Percentiles rank a stretch among this genome's conserved stretches.
Conservation (phyloP, 2,888 invertebrate genomes). For the Notodonta dromedarius region DNA sequence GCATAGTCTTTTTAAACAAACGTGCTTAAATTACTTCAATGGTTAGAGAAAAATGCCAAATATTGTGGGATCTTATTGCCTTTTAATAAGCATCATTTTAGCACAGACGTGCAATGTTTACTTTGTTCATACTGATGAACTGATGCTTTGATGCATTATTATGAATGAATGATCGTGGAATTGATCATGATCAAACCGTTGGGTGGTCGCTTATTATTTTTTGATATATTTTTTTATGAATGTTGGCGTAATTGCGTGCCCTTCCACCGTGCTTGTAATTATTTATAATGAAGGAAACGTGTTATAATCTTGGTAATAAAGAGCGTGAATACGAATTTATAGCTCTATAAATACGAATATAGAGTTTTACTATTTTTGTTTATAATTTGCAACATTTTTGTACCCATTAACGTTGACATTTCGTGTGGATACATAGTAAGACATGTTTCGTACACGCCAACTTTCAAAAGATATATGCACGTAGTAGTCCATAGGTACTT, state of each 20-base stretch:
- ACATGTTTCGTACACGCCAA: no score
- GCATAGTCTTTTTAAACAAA: slow-evolving; percentile 35
- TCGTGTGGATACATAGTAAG: no score
- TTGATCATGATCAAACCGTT: slow-evolving; percentile 49
- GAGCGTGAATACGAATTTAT: no score
- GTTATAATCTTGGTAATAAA: neutral
- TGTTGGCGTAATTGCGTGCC: slow-evolving; percentile 20
- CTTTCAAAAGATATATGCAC: no score
- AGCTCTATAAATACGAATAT: no score
- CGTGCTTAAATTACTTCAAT: slow-evolving; percentile 16
- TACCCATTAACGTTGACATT: no score
- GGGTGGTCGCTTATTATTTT: slow-evolving; percentile 36
- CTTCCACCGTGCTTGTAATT: slow-evolving; percentile 23
- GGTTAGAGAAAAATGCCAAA: neutral
- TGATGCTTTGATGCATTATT: no score
- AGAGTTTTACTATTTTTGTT: no score
- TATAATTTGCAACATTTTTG: no score
- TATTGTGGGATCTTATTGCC: neutral
- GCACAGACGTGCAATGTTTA: slow-evolving; percentile 7
- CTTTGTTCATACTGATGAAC: slow-evolving; percentile 7
- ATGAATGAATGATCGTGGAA: slow-evolving; percentile 38
- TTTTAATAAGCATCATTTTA: slow-evolving; percentile 2
- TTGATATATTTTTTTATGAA: slow-evolving; percentile 23
- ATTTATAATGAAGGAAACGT: slow-evolving; percentile 29
- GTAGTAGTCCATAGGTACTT: no score